Percentiles rank a stretch among this genome's conserved stretches.
phyloP scores from a whole-genome alignment of 2,113 vertebrate genomes.

The Melospiza melodia region DNA sequence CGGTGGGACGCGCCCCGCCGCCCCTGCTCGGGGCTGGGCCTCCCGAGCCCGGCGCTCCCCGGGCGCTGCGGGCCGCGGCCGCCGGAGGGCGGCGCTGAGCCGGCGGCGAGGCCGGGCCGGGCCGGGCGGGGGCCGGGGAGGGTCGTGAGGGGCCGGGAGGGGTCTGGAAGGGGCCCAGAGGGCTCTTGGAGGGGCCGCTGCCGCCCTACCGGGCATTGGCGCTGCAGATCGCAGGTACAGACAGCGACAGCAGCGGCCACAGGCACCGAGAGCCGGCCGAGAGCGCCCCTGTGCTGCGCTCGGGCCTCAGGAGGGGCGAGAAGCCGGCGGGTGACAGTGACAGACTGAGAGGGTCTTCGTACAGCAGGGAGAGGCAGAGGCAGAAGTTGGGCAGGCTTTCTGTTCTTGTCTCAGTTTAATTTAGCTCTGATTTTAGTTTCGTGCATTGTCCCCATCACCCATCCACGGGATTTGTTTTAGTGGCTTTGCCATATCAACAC shows the following conservation, averaged over 20 bases:
- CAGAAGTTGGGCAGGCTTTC: background rate
- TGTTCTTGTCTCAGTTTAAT: background rate
- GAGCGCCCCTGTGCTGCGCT: accelerated
- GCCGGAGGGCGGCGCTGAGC: background rate
- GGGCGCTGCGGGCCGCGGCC: background rate
- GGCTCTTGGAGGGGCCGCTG: background rate
- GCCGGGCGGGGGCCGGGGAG: no score
- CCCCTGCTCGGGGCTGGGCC: no score
- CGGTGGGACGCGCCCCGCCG: background rate
- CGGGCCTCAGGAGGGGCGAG: background rate
- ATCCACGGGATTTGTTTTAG: background rate
- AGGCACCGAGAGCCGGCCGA: no score
- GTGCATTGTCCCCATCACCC: background rate
- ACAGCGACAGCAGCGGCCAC: no score
- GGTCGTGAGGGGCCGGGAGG: no score
- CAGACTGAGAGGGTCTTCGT: background rate
- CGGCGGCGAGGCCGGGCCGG: background rate
- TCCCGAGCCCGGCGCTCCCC: background rate
- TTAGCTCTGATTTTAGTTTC: background rate
- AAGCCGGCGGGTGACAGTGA: background rate
- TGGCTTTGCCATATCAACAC: accelerated
- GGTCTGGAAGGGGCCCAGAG: no score
- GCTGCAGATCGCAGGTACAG: no score
- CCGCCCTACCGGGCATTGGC: background rate
- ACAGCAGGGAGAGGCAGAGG: background rate